Conservation (phyloP, 2,797 vertebrate genomes). For the Anguilla megastoma region DNA sequence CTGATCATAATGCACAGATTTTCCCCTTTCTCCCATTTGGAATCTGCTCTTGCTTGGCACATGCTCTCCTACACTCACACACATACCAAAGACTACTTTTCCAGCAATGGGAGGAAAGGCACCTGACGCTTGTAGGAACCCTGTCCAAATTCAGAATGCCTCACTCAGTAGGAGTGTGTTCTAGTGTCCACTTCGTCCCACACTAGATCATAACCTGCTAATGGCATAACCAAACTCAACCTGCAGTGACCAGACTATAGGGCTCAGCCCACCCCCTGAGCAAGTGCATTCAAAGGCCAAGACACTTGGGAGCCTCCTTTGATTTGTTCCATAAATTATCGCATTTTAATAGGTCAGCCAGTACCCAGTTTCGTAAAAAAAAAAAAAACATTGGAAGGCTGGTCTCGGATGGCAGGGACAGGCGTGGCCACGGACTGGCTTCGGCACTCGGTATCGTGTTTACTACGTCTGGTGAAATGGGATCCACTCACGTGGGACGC, state of each 20-base stretch:
- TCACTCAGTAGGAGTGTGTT: not conserved
- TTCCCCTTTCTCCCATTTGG: too few species aligned
- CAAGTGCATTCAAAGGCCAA: not conserved
- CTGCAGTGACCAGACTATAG: not conserved
- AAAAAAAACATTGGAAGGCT: not conserved
- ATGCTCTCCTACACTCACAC: too few species aligned
- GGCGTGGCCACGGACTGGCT: not conserved
- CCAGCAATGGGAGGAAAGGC: not conserved
- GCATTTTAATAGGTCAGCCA: not conserved
- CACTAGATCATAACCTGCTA: not conserved
- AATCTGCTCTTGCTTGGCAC: too few species aligned
- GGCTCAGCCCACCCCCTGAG: not conserved
- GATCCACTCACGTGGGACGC: conserved; percentile 15
- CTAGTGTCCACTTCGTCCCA: too few species aligned
- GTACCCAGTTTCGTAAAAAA: not conserved
- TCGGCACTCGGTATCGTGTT: conserved; percentile 9
- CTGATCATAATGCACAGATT: too few species aligned
- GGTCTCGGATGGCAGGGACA: not conserved
- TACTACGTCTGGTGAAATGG: conserved; percentile 21
- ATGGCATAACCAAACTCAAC: not conserved
- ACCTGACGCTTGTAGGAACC: not conserved
- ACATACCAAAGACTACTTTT: too few species aligned
- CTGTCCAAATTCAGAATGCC: not conserved
- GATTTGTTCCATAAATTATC: not conserved
- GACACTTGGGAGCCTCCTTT: not conserved